A percentile compares a stretch with the other conserved stretches of the same genome.
Conservation (phyloP, 2,888 invertebrate genomes). For the Crematogaster levior region DNA sequence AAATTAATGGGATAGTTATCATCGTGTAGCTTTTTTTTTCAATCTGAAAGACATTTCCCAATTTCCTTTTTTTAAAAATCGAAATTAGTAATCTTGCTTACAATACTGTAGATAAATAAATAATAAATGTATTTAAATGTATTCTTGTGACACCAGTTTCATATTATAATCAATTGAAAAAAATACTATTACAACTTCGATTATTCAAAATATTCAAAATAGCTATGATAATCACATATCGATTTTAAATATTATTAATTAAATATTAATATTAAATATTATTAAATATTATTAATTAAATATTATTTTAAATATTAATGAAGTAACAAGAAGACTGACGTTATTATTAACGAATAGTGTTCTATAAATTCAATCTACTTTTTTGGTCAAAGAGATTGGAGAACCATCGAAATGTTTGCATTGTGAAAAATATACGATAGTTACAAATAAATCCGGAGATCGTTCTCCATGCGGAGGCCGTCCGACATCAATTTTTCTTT, state of each 20-base stretch:
- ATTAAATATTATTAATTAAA: too few species aligned
- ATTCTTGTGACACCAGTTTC: not conserved
- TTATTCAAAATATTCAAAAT: not conserved
- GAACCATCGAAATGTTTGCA: not conserved
- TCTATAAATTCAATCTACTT: not conserved
- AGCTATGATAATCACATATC: not conserved
- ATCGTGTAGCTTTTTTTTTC: not conserved
- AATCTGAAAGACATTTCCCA: not conserved
- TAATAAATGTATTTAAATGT: not conserved
- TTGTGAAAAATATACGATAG: not conserved
- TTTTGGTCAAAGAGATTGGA: not conserved
- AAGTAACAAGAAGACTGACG: too few species aligned
- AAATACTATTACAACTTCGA: not conserved
- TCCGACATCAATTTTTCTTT: not conserved
- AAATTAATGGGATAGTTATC: not conserved
- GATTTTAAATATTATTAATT: too few species aligned
- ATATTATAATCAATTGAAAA: not conserved
- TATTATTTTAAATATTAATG: not conserved
- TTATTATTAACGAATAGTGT: too few species aligned
- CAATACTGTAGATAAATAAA: not conserved
- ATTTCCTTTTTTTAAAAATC: not conserved
- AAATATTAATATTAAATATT: too few species aligned
- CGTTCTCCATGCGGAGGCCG: not conserved
- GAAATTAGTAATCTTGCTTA: not conserved
- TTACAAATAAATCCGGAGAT: not conserved